Percentiles rank a stretch among this genome's conserved stretches.
Evolutionary conservation across 2,888 invertebrate species (phyloP).

Genomic region (Mechanitis mazaeus): DNA sequence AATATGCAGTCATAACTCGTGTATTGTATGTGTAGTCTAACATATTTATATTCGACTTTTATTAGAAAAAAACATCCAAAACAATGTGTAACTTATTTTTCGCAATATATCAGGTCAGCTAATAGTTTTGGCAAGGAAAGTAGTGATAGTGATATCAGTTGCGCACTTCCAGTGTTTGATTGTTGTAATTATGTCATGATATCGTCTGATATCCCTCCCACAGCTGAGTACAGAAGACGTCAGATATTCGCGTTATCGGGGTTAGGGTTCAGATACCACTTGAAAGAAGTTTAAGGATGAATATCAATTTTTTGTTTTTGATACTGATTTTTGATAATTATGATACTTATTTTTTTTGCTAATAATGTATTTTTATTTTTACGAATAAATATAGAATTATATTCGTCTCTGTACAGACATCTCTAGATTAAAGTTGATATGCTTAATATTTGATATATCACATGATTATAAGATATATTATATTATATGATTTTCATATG

Average conservation of each 20-base stretch:
- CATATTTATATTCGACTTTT: too few relatives aligned
- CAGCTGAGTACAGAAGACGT: slow-evolving; percentile 16
- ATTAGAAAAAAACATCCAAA: background rate
- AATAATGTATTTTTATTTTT: too few relatives aligned
- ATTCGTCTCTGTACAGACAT: too few relatives aligned
- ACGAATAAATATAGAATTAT: too few relatives aligned
- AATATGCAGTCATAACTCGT: too few relatives aligned
- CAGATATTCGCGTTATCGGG: slow-evolving; percentile 6
- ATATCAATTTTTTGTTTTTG: background rate
- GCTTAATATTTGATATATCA: too few relatives aligned
- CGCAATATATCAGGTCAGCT: background rate
- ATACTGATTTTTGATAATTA: too few relatives aligned
- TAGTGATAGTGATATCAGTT: slow-evolving; percentile 23
- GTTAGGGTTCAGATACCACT: slow-evolving; percentile 4
- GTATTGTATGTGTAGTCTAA: too few relatives aligned
- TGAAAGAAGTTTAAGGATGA: background rate
- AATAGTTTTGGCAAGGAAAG: slow-evolving; percentile 24
- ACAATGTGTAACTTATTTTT: background rate
- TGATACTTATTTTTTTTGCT: too few relatives aligned
- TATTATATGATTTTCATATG: too few relatives aligned
- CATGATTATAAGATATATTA: too few relatives aligned
- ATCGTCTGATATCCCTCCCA: slow-evolving; percentile 7
- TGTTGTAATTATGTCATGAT: slow-evolving; percentile 25
- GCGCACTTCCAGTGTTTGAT: slow-evolving; percentile 23
- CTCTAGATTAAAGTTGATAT: too few relatives aligned